phyloP scores from a whole-genome alignment of 2,888 invertebrate genomes.

The Acanthosepion esculentum region DNA sequence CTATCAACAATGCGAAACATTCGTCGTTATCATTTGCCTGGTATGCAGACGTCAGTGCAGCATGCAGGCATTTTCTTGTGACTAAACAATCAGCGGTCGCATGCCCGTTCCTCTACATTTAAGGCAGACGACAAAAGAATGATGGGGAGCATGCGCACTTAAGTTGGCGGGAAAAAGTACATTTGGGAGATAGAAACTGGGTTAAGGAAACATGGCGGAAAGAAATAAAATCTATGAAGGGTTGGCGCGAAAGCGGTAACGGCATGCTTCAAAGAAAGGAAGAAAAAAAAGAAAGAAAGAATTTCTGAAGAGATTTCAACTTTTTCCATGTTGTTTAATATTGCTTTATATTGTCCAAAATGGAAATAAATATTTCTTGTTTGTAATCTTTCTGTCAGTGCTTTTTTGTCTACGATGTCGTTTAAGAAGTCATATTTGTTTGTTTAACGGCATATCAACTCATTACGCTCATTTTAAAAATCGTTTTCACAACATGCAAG shows the following conservation, averaged over 20 bases:
- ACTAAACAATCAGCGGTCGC: conserved; percentile 21
- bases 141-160: not conserved
- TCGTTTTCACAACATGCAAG: no score
- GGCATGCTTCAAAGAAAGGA: not conserved
- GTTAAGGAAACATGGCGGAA: not conserved
- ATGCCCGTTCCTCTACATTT: not conserved
- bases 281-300: no score
- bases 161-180: no score
- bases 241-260: not conserved
- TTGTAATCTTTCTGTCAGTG: no score
- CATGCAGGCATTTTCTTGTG: not conserved
- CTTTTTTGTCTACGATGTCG: no score
- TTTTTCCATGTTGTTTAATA: no score
- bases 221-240: not conserved
- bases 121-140: not conserved
- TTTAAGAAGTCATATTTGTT: no score
- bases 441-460: no score
- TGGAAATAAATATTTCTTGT: no score
- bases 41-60: conserved; percentile 12
- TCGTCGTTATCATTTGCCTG: not conserved
- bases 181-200: not conserved
- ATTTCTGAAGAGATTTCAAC: not conserved
- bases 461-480: no score
- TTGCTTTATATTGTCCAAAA: no score
- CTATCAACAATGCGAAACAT: conserved; percentile 33